Base-by-base conservation (phyloP, 2,888 invertebrate genomes). In the Pammene aurita region DNA sequence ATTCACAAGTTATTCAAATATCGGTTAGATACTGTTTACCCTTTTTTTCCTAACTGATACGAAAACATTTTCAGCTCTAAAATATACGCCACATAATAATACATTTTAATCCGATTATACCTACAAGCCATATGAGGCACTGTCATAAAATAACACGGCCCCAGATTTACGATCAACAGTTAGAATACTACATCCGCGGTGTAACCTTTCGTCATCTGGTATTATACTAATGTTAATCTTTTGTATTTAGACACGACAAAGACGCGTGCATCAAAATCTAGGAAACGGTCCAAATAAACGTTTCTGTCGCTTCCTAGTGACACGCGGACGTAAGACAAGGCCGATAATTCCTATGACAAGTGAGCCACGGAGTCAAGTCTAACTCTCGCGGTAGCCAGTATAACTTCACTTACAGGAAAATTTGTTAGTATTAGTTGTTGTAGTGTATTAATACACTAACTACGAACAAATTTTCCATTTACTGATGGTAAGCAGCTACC, bases 331-430 rank as follows among this genome's bases (percentile, higher is more conserved):
- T 76, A 72, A 7, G 72, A 64, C 83, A 78, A 87, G 87, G 87
- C 75, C 84, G 72, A 69, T 76, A 78, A 83, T 86, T 85, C 84
- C 83, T 84, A 78, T 74, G 75, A n/a, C n/a, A n/a, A n/a, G 2
- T n/a, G 5, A 10, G 6, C 2, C 13, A 6, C 50, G 18, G 50
- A 18, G 26, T 26, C 11, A 18, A 50, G 46, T 10, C 26, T n/a
- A 44, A 35, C 18, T 26, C 9, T n/a, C 4, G 42, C 4, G 42
- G 11, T 1, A 42, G 4, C 26, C 42, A 42, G 11, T 11, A 26
- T 26, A 26, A 26, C 26, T n/a, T n/a, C n/a, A n/a, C n/a, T n/a
- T n/a, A n/a, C n/a, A n/a, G n/a, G n/a, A n/a, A n/a, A n/a, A n/a
- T n/a, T n/a, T n/a, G n/a, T n/a, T n/a, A n/a, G n/a, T n/a, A n/a